Evolutionary conservation across 2,888 invertebrate genomes (phyloP), one percentile per base, ranked within the genome.

Genomic region (Didymodactylos carnosus): DNA sequence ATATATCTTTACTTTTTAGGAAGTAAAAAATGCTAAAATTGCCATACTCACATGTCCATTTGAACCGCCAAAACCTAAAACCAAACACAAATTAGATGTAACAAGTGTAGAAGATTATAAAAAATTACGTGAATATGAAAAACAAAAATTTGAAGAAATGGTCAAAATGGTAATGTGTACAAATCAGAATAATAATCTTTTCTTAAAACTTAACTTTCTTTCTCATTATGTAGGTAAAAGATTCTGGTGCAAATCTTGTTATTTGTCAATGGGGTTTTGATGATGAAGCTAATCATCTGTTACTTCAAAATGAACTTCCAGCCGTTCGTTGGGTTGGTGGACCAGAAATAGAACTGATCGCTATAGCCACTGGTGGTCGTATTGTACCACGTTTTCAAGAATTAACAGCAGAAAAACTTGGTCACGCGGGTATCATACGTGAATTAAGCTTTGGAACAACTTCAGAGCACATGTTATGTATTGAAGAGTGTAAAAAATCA

Each of bases 261-360:
- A 95, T 98, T 82, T 98, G 98, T 83, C 98, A 98, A 80, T 98
- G 98, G 97, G 98, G 98, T 76, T 98, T 98, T 83, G 98, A 98
- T 83, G 98, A 98, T 83, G 98, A 98, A 84, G 98, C 98, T 1
- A 98, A 98, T 85, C 98, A 98, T 84, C 87, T 98, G 73, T 87
- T 98, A 73, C 86, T 97, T 27, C 91, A 95, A 80, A 89, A 91
- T 78, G 85, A 91, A 51, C 85, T 98, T 75, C 98, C 98, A 0
- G 98, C 98, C 16, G 94, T 97, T 11, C 80, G 97, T 80, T 98
- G 97, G 97, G 97, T 98, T 72, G 97, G 98, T 71, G 98, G 98
- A 0, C 95, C 95, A 0, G 98, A 99, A 86, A 97, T 98, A 82
- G 98, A 98, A 85, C 87, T 98, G 77, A 94, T 99, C 77, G 98